Base-by-base conservation (phyloP, 2,797 vertebrate species). In the Knipowitschia caucasica region DNA sequence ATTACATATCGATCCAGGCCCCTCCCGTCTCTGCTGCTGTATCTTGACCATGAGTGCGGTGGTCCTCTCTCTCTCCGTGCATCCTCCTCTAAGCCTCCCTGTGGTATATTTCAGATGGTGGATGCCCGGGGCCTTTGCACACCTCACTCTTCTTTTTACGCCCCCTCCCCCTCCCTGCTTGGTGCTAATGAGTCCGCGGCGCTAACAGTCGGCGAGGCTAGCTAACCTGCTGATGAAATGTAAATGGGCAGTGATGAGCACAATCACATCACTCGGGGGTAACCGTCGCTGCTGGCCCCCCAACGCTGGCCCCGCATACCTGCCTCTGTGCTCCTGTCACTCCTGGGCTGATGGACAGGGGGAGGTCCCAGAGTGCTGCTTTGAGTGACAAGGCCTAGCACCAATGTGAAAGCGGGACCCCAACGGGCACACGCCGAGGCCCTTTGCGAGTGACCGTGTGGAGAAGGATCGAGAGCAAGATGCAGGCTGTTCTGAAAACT, bases 1-100 rank as follows among this genome's bases (percentile, higher is more conserved):
- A 93, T 94, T 93, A 93, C 92, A 92, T 93, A 94, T 94, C 86
- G 91, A 93, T 94, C 92, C 86, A 91, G 92, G 93, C 92, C 89
- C 86, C 81, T 87, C 89, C 89, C 64, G 74, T 73, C 67, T 62
- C 62, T 60, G 63, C 30, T 66, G 53, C 75, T 77, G 83, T 75
- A 80, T 85, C 84, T 39, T 81, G 74, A 84, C 78, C 72, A 75
- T 72, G 69, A 59, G 42, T 63, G 59, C 40, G n/a, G n/a, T 36
- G 15, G 17, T 54, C 52, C 38, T 45, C 58, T 44, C 40, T 59
- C 35, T 62, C 44, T 43, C 24, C 64, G 44, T 55, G 26, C 39
- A 43, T 66, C 53, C 76, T 84, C 86, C 84, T 53, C 67, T 50
- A 72, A 89, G 80, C 52, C 59, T 74, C 70, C 75, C 73, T 64